Base-by-base conservation (phyloP, 2,888 invertebrate genomes). In the Parnassius mnemosyne region DNA sequence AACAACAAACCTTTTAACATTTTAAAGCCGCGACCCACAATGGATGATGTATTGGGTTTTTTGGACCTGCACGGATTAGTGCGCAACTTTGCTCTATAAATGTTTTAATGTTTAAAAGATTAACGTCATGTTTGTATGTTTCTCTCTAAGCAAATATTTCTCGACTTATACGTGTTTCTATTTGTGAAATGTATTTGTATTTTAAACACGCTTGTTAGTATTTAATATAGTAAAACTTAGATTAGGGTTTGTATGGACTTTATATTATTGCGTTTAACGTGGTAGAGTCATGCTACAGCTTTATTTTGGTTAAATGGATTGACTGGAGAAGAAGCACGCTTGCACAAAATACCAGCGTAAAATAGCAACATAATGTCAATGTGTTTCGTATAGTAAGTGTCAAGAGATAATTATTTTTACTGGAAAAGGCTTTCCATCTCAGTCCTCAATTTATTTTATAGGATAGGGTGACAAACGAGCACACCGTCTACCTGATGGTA, bases 71-170 rank as follows among this genome's bases (percentile, higher is more conserved):
- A 55, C 62, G 86, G 89, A 86, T 89, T 89, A 89, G 62, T 66
- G 68, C 69, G 69, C 71, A 70, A 78, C 78, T 80, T 75, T 73
- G 75, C 77, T 80, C 76, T 75, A 80, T 84, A 88, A 90, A 90
- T 90, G 89, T 89, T 89, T 89, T 87, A 89, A 89, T 90, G 85
- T 89, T 91, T 90, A 90, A 88, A 79, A 85, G 91, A 90, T 91
- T 90, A 91, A 72, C 84, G 84, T 85, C 89, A 83, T 89, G 87
- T 90, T 78, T 76, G 69, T 68, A 71, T 68, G 65, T 70, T 81
- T 76, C 73, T 73, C 77, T 74, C 64, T 72, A 80, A 70, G 81
- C 78, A 85, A 86, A 86, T 85, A 85, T 84, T 85, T 78, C 74
- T 42, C 42, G 43, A 16, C 7, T 44, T 80, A 75, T 71, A 70